A percentile compares a stretch with the other conserved stretches of the same genome.
These are phyloP conservation scores for Labroides dimidiatus DNA, from an alignment of 2,797 vertebrate genomes.

Conservation along the genomic window DNA sequence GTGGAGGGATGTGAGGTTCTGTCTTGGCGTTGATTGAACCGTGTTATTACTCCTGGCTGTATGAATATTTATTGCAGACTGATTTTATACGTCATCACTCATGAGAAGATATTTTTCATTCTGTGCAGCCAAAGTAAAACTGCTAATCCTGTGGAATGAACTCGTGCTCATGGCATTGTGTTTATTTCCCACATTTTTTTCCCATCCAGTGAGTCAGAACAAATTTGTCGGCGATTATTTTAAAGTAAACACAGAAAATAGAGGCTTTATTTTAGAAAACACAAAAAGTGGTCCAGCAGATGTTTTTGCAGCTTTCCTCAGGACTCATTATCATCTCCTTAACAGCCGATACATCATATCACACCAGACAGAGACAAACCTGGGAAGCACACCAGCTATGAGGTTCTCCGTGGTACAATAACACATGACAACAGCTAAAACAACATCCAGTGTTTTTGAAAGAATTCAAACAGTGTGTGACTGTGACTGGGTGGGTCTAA, in stretches of 20 bases:
- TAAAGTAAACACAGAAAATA: conserved; percentile 22
- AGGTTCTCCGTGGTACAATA: conserved; percentile 4
- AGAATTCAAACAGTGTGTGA: conserved; percentile 13
- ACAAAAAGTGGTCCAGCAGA: background rate
- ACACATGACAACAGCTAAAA: conserved; percentile 38
- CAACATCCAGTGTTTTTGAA: conserved; percentile 19
- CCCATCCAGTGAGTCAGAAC: conserved; percentile 1
- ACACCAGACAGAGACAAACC: background rate
- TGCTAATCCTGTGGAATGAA: conserved; percentile 16
- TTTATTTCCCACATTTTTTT: background rate
- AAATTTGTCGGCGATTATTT: background rate
- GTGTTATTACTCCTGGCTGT: background rate
- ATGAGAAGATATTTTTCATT: conserved; percentile 1
- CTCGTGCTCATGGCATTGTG: background rate
- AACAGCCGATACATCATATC: background rate
- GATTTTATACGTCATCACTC: background rate
- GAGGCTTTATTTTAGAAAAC: conserved; percentile 16
- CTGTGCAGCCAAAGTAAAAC: conserved; percentile 17
- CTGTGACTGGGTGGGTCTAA: background rate
- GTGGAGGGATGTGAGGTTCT: background rate
- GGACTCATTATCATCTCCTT: background rate
- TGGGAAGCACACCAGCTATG: background rate
- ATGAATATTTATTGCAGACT: conserved; percentile 21
- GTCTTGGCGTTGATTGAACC: conserved; percentile 12
- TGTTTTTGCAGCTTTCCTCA: background rate